These are phyloP conservation scores for Lanius ludovicianus DNA, from an alignment of 2,113 vertebrate genomes.

Conservation along the genomic window DNA sequence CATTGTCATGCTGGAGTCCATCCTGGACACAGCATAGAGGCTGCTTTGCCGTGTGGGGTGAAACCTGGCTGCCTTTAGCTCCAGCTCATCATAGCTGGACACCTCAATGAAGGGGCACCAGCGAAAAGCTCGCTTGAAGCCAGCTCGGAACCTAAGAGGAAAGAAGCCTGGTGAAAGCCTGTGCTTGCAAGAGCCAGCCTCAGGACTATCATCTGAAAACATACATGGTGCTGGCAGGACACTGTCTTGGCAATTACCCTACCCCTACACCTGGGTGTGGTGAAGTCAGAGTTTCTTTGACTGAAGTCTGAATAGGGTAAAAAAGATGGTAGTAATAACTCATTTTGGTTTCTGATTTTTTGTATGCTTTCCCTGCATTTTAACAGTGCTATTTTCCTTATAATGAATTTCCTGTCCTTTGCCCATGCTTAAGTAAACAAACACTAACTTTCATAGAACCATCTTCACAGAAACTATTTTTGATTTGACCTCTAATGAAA, in stretches of 20 bases:
- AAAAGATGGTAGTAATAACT: not conserved
- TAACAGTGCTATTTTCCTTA: not conserved
- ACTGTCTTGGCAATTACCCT: not conserved
- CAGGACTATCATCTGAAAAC: not conserved
- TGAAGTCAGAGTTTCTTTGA: not conserved
- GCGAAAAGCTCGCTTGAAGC: conserved; percentile 91
- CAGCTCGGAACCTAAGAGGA: conserved; percentile 87
- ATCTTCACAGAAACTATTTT: not conserved
- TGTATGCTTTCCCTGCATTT: not conserved
- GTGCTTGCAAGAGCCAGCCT: not conserved
- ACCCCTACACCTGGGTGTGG: not conserved
- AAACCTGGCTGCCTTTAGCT: conserved; percentile 84
- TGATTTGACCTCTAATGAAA: not conserved
- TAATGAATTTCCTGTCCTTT: not conserved
- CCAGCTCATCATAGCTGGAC: conserved; percentile 88
- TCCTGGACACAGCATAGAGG: conserved; percentile 87
- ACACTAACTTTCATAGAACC: not conserved
- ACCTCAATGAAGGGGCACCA: conserved; percentile 95
- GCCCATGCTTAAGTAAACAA: fast-evolving
- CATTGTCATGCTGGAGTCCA: conserved; percentile 87
- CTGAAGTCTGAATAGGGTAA: not conserved
- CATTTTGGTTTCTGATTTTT: not conserved
- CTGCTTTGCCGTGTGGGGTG: conserved; percentile 88
- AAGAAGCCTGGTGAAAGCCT: not conserved
- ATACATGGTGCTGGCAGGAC: fast-evolving